Percentiles rank a stretch among this genome's conserved stretches.
Evolutionary conservation across 2,113 vertebrate species (phyloP).

Genomic region (Ameiurus melas): DNA sequence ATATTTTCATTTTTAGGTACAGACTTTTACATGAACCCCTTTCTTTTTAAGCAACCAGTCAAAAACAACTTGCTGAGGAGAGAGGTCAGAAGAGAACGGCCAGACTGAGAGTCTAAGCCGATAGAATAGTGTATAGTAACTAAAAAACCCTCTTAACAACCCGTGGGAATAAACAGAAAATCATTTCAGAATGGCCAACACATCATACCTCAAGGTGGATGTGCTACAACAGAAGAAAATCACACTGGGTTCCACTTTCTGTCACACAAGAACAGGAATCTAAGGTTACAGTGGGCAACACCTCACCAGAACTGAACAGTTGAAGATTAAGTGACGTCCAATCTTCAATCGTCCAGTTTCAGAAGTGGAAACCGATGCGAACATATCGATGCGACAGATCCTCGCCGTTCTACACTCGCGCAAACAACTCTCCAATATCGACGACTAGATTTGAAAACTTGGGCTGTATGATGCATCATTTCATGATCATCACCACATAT

Average conservation of each 20-base stretch:
- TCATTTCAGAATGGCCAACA: not conserved
- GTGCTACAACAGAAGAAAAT: not conserved
- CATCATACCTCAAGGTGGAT: not conserved
- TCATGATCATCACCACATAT: no score
- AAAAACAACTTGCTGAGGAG: not conserved
- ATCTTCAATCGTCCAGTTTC: not conserved
- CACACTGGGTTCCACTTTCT: no score
- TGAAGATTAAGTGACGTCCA: not conserved
- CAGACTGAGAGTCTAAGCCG: not conserved
- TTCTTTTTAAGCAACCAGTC: not conserved
- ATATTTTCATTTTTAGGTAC: not conserved
- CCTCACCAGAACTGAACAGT: not conserved
- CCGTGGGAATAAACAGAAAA: not conserved
- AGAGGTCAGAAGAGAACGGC: not conserved
- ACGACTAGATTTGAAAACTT: not conserved
- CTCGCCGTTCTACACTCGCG: conserved; percentile 72
- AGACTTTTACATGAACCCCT: not conserved
- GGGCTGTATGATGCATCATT: not conserved
- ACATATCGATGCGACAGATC: conserved; percentile 60
- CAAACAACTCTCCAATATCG: conserved; percentile 79
- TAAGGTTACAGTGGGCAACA: not conserved
- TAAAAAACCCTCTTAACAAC: not conserved
- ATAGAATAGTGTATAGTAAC: not conserved
- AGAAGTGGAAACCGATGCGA: not conserved
- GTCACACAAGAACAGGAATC: not conserved